Percentiles rank a stretch among this genome's conserved stretches.
These are phyloP conservation scores for Liasis olivaceus DNA, from an alignment of 2,797 vertebrate species.

Conservation along the genomic window DNA sequence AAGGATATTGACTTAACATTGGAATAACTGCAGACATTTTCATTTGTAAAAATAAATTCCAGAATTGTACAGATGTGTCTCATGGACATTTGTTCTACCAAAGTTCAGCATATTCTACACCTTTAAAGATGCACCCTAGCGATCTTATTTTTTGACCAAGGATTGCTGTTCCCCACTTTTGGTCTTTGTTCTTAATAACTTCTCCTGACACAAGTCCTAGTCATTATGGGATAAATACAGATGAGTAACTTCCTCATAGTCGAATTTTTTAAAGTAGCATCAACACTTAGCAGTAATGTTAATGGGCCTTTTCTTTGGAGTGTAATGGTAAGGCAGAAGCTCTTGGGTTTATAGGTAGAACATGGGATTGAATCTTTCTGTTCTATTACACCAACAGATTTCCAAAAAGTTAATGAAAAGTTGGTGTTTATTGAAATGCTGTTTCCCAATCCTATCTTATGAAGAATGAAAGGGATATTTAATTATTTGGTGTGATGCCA, in stretches of 20 bases:
- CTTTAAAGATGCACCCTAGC: neutral
- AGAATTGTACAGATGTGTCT: neutral
- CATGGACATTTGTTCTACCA: neutral
- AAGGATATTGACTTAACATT: slow-evolving; percentile 10
- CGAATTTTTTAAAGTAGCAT: neutral
- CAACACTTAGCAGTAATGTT: neutral
- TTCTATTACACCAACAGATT: neutral
- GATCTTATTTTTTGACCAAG: neutral
- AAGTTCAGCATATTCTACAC: neutral
- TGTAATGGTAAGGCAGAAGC: neutral
- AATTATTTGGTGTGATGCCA: neutral
- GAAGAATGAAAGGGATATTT: neutral
- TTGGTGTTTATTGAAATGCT: neutral
- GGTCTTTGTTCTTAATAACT: neutral
- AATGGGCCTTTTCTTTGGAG: neutral
- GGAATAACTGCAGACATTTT: neutral
- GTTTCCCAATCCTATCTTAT: neutral
- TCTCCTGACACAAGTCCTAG: neutral
- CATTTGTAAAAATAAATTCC: neutral
- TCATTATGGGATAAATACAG: neutral
- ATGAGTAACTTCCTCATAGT: neutral
- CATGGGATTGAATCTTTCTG: neutral
- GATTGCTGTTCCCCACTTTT: neutral
- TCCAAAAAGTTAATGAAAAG: neutral
- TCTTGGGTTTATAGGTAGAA: neutral